Conservation (phyloP, 2,888 invertebrate species). For the Meiosimyza decipiens region DNA sequence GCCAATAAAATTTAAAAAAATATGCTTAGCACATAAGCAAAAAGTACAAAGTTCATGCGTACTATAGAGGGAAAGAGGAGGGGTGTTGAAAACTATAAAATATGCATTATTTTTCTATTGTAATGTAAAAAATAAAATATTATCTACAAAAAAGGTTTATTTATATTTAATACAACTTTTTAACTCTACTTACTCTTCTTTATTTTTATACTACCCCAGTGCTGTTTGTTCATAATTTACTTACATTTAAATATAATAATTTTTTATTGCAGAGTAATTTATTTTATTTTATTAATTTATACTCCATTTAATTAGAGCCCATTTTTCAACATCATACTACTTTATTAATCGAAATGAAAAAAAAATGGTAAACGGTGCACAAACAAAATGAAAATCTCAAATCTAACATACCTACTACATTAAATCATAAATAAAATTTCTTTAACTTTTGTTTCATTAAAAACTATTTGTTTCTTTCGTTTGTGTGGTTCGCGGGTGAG, state of each 20-base stretch:
- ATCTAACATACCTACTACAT: no score
- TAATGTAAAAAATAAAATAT: neutral
- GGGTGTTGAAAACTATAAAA: conserved; percentile 60
- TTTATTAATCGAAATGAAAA: conserved; percentile 21
- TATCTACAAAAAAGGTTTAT: no score
- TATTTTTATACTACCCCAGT: no score
- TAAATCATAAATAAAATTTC: no score
- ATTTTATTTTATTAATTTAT: neutral
- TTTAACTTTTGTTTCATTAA: conserved; percentile 2
- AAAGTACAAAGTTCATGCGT: conserved; percentile 4
- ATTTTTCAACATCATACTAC: neutral
- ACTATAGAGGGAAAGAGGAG: conserved; percentile 60
- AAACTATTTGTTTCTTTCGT: no score
- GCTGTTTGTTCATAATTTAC: no score
- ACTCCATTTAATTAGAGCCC: conserved; percentile 1
- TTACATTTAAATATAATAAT: no score
- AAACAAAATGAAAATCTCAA: no score
- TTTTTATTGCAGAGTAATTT: neutral
- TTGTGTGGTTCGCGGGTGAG: no score
- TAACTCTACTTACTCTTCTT: neutral
- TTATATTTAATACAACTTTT: no score
- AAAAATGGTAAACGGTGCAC: neutral
- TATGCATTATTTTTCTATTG: conserved; percentile 45
- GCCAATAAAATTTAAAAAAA: conserved; percentile 54
- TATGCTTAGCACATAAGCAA: no score